These are phyloP conservation scores for Corythaeola cristata DNA, from an alignment of 2,113 vertebrate genomes.

Conservation along the genomic window DNA sequence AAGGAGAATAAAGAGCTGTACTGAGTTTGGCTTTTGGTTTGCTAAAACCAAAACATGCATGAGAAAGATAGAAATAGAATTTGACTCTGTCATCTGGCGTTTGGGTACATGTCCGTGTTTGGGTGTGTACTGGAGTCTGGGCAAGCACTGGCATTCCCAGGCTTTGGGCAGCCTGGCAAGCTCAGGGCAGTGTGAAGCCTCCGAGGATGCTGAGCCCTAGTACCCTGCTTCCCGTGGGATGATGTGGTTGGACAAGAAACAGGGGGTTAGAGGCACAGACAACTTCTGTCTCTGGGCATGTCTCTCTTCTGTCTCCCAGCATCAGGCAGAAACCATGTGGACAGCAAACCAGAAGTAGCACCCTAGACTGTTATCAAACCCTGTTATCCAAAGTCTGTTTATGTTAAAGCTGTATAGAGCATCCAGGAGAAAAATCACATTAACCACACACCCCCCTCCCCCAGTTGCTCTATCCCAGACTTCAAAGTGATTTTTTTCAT, in stretches of 20 bases:
- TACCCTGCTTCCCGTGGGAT: neutral
- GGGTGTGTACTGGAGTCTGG: fast-evolving
- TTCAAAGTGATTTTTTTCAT: neutral
- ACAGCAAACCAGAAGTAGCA: neutral
- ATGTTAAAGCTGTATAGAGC: neutral
- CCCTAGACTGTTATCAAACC: neutral
- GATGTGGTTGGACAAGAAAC: neutral
- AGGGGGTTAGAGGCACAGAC: neutral
- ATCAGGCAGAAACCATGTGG: neutral
- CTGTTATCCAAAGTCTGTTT: neutral
- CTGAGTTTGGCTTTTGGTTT: neutral
- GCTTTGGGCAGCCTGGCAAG: neutral
- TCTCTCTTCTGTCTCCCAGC: neutral
- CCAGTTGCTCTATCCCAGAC: neutral
- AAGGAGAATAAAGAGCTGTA: neutral
- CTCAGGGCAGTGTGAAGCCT: neutral
- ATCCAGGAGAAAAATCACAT: neutral
- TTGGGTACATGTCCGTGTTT: neutral
- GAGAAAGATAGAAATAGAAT: neutral
- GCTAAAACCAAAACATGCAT: neutral
- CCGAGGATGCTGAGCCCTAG: neutral
- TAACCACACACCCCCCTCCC: neutral
- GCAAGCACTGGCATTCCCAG: neutral
- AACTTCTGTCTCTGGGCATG: neutral
- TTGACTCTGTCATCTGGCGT: neutral